Conservation (phyloP, 1,140 invertebrate genomes). For the Yoshiicerus persimilis region DNA sequence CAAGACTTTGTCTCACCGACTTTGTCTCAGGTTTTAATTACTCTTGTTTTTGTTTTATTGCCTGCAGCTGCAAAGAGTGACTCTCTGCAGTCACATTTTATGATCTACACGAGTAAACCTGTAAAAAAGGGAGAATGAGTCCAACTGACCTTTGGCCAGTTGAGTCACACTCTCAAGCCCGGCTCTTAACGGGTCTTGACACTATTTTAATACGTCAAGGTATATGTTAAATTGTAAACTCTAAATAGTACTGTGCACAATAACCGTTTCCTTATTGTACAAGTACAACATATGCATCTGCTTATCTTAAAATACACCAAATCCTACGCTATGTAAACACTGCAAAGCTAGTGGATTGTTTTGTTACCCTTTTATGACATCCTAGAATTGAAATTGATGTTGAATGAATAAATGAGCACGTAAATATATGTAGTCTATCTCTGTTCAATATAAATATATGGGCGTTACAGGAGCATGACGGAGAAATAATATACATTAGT, state of each 20-base stretch:
- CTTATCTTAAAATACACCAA: background rate
- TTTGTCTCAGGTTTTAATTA: no score
- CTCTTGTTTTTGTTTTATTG: no score
- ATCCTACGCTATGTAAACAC: background rate
- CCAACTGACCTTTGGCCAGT: no score
- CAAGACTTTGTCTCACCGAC: no score
- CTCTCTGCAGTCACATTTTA: no score
- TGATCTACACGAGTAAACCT: no score
- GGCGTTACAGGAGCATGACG: background rate
- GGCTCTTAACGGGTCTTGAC: no score
- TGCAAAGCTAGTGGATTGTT: background rate
- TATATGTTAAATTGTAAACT: no score
- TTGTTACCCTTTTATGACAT: background rate
- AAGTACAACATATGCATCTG: background rate
- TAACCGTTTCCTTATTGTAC: background rate
- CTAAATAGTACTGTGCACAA: background rate
- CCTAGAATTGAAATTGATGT: background rate
- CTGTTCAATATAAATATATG: background rate
- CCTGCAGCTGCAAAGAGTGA: no score
- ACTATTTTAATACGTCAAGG: no score
- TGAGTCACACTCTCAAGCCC: no score
- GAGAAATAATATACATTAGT: background rate
- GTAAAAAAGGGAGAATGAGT: no score
- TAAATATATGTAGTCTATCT: background rate
- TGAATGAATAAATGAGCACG: background rate